Base-by-base conservation (phyloP, 2,888 invertebrate genomes). In the Argyresthia goedartella region DNA sequence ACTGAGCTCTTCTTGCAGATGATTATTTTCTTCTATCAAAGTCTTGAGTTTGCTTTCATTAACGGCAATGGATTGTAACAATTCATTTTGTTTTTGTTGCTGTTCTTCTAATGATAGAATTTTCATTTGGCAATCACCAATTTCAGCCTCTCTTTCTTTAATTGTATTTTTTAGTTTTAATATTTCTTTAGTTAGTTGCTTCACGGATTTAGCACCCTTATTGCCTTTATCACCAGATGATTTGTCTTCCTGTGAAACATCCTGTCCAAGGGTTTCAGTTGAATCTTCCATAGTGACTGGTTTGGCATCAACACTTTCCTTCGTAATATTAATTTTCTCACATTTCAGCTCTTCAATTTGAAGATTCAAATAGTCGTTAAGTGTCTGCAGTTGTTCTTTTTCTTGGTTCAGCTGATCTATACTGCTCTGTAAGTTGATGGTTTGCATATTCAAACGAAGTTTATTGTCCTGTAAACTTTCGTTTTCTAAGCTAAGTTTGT, bases 401-500 rank as follows among this genome's bases (percentile, higher is more conserved):
- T 88, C 88, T 55, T 82, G 84, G 44, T 75, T 81, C 35, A 89
- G 62, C 53, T 75, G 59, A 58, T 86, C 69, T 57, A 86, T 75
- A 60, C 73, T 76, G 53, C 62, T 75, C 63, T 88, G 76, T 36
- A 90, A 65, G 51, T 67, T 65, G 54, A 73, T 77, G 59, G 89
- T 89, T 60, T 89, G 87, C 16, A 76, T 77, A 53, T 79, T 85
- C 44, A 90, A 66, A 56, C 88, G 84, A 49, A 81, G 75, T 47
- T 90, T 76, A 64, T 85, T 81, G 51, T 82, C 61, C 43, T 78
- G 73, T 49, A 91, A 72, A 36, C 86, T 73, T 55, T 88, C 86
- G 71, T 92, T 91, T 77, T 92, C 91, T 9, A 74, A 65, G 53
- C 77, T 88, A n/a, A 91, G 72, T 57, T 80, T 84, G 69, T 88